phyloP scores from a whole-genome alignment of 2,888 invertebrate genomes.

The Bombyx huttoni region DNA sequence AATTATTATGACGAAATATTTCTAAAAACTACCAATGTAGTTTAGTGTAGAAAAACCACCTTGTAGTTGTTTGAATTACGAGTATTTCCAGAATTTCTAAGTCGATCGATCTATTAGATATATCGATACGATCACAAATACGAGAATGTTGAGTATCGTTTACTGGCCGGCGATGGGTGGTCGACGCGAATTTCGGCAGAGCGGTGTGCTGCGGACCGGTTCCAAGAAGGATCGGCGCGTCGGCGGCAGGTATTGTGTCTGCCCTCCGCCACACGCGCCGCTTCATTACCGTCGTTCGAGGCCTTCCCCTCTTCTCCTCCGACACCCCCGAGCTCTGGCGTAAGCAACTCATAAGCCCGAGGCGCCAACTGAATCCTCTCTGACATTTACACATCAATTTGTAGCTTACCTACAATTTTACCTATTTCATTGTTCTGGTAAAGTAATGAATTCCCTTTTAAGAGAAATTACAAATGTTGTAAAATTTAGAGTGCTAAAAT shows the following conservation, averaged over 20 bases:
- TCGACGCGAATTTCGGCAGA: constrained; percentile 68
- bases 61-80: no score
- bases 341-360: constrained; percentile 17
- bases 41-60: no score
- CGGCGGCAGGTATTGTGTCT: constrained; percentile 64
- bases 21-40: no score
- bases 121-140: constrained; percentile 28
- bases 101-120: background rate
- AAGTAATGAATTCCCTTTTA: background rate
- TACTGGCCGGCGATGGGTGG: constrained; percentile 53
- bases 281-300: constrained; percentile 36
- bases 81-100: no score
- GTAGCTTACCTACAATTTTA: background rate
- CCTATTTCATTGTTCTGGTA: background rate
- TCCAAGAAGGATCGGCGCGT: constrained; percentile 55
- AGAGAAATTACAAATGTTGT: no score
- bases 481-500: no score
- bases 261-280: constrained; percentile 53
- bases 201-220: constrained; percentile 58
- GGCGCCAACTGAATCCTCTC: constrained; percentile 23
- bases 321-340: constrained; percentile 9
- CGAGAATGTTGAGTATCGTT: constrained; percentile 60
- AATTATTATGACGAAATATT: no score
- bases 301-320: constrained; percentile 15
- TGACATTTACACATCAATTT: constrained; percentile 4